Conservation (phyloP, 2,113 vertebrate genomes). For the Peromyscus californicus region DNA sequence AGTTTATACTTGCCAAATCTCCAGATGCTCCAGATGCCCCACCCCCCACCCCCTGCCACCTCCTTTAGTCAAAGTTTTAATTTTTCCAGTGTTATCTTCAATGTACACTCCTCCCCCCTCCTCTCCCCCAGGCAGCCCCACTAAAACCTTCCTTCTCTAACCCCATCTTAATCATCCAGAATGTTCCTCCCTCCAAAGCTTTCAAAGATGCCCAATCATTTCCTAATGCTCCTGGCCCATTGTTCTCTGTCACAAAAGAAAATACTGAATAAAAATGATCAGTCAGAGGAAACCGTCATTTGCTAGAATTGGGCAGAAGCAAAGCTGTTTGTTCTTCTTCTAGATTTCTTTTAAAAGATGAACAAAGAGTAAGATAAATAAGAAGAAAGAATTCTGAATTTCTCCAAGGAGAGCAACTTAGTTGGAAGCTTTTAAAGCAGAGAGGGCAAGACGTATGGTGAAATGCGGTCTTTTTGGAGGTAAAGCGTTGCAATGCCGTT, state of each 20-base stretch:
- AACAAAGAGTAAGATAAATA: constrained; percentile 24
- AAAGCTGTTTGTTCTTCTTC: constrained; percentile 48
- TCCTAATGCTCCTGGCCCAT: not conserved
- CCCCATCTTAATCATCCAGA: not conserved
- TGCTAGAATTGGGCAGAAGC: not conserved
- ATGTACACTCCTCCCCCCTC: not conserved
- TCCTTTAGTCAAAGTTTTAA: constrained; percentile 7
- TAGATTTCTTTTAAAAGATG: constrained; percentile 47
- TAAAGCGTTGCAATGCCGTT: constrained; percentile 7
- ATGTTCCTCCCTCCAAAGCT: not conserved
- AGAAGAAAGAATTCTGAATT: constrained; percentile 67
- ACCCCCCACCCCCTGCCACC: not conserved
- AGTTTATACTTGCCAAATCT: constrained; percentile 5
- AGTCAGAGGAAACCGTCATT: not conserved
- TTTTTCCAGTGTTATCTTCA: not conserved
- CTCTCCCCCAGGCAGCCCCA: not conserved
- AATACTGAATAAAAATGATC: constrained; percentile 52
- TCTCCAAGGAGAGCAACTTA: constrained; percentile 43
- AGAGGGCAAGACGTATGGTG: constrained; percentile 50
- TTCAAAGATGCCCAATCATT: constrained; percentile 34
- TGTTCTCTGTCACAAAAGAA: constrained; percentile 28
- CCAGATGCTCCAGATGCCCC: not conserved
- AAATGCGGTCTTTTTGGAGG: constrained; percentile 54
- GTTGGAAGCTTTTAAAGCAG: constrained; percentile 60
- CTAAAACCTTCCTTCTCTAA: not conserved